Conservation (phyloP, 2,797 vertebrate species). For the Pelochelys cantorii region DNA sequence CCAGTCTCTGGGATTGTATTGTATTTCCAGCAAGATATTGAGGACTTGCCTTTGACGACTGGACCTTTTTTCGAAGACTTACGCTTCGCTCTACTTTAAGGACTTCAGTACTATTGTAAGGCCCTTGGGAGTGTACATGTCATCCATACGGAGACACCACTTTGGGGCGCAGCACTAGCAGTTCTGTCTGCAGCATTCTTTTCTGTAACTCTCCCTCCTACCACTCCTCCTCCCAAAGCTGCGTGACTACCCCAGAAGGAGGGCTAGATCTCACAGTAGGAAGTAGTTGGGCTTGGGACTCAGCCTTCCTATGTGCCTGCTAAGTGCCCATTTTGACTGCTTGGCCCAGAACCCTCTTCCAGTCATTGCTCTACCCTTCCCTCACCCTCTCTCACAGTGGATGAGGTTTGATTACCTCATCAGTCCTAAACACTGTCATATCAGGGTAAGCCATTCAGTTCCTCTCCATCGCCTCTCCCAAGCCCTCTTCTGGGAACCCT, state of each 20-base stretch:
- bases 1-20: not conserved
- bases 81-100: not conserved
- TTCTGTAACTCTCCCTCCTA: not conserved
- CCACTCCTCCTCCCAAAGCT: not conserved
- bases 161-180: not conserved
- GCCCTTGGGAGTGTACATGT: not conserved
- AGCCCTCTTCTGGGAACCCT: no score
- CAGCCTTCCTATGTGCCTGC: no score
- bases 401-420: no score
- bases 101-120: not conserved
- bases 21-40: not conserved
- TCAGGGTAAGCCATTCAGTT: no score
- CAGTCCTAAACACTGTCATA: no score
- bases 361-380: no score
- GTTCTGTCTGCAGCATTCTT: not conserved
- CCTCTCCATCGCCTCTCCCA: no score
- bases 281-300: not conserved
- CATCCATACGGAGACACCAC: not conserved
- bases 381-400: no score
- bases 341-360: no score
- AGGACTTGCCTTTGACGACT: not conserved
- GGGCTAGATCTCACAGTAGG: not conserved
- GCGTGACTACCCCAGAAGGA: not conserved
- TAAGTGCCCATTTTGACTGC: no score
- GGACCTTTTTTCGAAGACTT: not conserved